Evolutionary conservation across 2,113 vertebrate genomes (phyloP), one percentile per base, ranked within the genome.

Genomic region (Syngnathus typhle): DNA sequence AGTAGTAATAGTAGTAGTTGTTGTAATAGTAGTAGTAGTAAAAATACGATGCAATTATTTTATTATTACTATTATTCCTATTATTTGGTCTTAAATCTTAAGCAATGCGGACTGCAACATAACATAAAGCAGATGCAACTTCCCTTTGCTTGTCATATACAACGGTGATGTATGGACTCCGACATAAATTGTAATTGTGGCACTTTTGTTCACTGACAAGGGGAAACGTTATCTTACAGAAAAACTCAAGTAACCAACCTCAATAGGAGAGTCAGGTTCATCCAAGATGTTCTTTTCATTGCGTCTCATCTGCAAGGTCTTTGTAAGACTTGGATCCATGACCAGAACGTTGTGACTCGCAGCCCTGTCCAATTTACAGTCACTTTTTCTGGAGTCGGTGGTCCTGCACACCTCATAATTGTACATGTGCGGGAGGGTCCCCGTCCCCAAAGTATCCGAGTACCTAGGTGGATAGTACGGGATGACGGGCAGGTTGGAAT

Each of bases 331-430:
- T 36, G 74, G 69, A 37, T 76, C 81, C 74, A 77, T 71, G 18
- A 77, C 72, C 77, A 80, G 44, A 59, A 80, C 65, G 59, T 74
- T 81, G 65, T 79, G 76, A 72, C 70, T 72, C 58, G 68, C 68
- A 39, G 59, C 70, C 70, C 67, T 71, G 67, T 68, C 60, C 37
- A 75, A 73, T 60, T 83, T 80, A 78, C 36, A 39, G 60, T 79
- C 72, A 71, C 72, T 77, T 72, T 79, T 79, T 64, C 74, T 75
- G 60, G 79, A 84, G 68, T 79, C 79, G 39, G 67, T 75, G n/a
- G 79, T 76, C 63, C 69, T 72, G 67, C 72, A 77, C 38, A 73
- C 75, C 66, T 73, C 70, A 32, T 73, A 73, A 19, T 68, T 73
- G 60, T 73, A 73, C 65, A 74, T 67, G 15, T 74, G 72, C 10